Evolutionary conservation across 2,113 vertebrate species (phyloP), one percentile per base, ranked within the genome.

Genomic region (Uria aalge): DNA sequence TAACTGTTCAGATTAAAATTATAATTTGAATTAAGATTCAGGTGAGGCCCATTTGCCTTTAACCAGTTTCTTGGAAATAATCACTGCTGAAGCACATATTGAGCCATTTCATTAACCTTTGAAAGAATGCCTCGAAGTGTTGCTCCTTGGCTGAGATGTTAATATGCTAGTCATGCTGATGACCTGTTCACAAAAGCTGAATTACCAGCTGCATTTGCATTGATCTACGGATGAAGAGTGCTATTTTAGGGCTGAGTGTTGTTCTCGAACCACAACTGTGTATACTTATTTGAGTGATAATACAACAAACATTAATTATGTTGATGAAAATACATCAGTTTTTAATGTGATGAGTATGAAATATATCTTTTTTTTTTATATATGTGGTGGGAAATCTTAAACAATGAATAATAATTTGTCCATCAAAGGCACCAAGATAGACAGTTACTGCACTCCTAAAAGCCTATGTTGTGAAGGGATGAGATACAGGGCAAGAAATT

Each of bases 61-160:
- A 93, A 84, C 21, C 17, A 76, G 82, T 76, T 97, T 89, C 83
- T 95, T 95, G 57, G 83, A 94, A 96, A 71, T 96, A 92, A 90
- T 93, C 90, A 72, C 69, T 68, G 22, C 64, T 95, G 60, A 93
- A 92, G 85, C 92, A 73, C 71, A 78, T 50, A 71, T 69, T 81
- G 80, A 89, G 75, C 94, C 43, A 55, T 91, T 93, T 88, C 94
- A 92, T 90, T 94, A 86, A 85, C 67, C 78, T 76, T 90, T 83
- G 34, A 41, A 77, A 87, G 85, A 83, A 93, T 68, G 82, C 34
- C 64, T 90, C 29, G 38, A 13, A 92, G 85, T 84, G 93, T 53
- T 81, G 60, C 84, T 95, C 19, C 92, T 88, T 87, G 90, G 86
- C 85, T 66, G 75, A 43, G 71, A 62, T 78, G 84, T 97, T 95